Evolutionary conservation across 2,888 invertebrate genomes (phyloP).

Genomic region (Chrysomela aeneicollis): DNA sequence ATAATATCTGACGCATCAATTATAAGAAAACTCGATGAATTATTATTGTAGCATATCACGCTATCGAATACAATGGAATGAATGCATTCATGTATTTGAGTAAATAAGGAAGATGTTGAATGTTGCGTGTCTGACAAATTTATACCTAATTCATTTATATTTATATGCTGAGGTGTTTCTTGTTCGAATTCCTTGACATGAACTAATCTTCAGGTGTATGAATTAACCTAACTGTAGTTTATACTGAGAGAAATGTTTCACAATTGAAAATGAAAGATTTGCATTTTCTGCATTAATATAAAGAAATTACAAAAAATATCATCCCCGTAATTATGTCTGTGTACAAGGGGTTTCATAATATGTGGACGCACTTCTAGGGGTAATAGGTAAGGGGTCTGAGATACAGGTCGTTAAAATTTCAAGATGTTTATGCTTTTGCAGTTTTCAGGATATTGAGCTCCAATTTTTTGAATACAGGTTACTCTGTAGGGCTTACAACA

Average conservation of each 20-base stretch:
- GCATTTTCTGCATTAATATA: too few relatives aligned
- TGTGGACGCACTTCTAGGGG: too few relatives aligned
- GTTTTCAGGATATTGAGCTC: too few relatives aligned
- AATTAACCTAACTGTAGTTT: neutral
- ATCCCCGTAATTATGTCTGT: too few relatives aligned
- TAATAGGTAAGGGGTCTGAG: too few relatives aligned
- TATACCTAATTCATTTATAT: conserved; percentile 19
- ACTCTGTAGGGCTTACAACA: too few relatives aligned
- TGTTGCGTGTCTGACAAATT: conserved; percentile 29
- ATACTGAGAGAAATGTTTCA: neutral
- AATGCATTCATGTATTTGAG: conserved; percentile 21
- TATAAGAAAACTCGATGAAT: conserved; percentile 7
- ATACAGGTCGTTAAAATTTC: too few relatives aligned
- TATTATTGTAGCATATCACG: conserved; percentile 22
- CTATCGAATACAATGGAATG: conserved; percentile 25
- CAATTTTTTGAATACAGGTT: too few relatives aligned
- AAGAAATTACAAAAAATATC: too few relatives aligned
- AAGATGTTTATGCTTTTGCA: too few relatives aligned
- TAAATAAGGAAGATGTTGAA: conserved; percentile 24
- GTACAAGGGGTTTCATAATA: too few relatives aligned
- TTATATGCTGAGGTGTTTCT: neutral
- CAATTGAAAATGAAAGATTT: neutral
- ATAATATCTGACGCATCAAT: neutral
- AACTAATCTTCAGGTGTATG: neutral
- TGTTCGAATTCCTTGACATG: neutral